Evolutionary conservation across 2,888 invertebrate genomes (phyloP).

Genomic region (Zonitis immaculata): DNA sequence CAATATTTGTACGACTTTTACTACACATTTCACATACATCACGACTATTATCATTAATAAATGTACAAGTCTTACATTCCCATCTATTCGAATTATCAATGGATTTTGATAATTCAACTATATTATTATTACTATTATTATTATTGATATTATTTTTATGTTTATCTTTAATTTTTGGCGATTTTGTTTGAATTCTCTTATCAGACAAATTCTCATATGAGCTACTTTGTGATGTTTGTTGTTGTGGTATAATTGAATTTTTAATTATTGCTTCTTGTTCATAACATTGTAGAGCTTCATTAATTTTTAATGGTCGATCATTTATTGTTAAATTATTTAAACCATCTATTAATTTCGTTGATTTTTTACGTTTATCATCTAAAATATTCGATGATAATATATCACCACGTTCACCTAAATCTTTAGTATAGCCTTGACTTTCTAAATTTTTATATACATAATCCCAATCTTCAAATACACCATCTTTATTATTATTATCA

Average conservation of each 20-base stretch:
- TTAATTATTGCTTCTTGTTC: conserved; percentile 44
- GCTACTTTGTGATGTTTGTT: conserved; percentile 33
- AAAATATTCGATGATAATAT: conserved; percentile 51
- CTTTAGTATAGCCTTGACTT: conserved; percentile 64
- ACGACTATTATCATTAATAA: conserved; percentile 53
- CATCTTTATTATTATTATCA: conserved; percentile 49
- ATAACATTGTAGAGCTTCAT: conserved; percentile 47
- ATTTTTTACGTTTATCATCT: conserved; percentile 24
- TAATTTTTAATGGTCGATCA: conserved; percentile 51
- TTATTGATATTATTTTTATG: conserved; percentile 1
- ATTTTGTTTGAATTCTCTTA: conserved; percentile 11
- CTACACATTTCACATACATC: conserved; percentile 74
- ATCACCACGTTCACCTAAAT: conserved; percentile 63
- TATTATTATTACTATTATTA: not conserved
- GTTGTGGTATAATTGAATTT: conserved; percentile 34
- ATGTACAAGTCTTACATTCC: conserved; percentile 71
- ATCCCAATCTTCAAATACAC: conserved; percentile 66
- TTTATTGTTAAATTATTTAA: conserved; percentile 54
- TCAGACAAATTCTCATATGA: conserved; percentile 46
- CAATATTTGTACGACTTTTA: conserved; percentile 47
- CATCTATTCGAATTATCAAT: conserved; percentile 49
- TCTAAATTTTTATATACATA: conserved; percentile 75
- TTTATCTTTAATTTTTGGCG: conserved; percentile 2
- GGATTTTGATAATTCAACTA: conserved; percentile 8
- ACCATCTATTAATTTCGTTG: conserved; percentile 53